These are phyloP conservation scores for Benthosema pterotum DNA, from an alignment of 2,797 vertebrate genomes.

Conservation along the genomic window DNA sequence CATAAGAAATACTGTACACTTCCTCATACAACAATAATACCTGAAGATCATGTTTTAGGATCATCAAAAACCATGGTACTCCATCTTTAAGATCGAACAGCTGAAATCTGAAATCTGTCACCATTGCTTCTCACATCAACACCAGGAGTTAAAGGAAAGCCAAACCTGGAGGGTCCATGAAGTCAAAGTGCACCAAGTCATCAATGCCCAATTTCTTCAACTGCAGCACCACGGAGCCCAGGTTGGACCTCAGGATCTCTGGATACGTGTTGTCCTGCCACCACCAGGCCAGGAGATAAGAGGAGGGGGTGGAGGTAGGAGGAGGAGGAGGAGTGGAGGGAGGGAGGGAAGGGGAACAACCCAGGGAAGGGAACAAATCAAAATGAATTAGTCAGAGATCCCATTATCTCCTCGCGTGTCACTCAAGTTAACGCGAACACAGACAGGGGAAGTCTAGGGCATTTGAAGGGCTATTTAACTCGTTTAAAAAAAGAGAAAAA, in stretches of 20 bases:
- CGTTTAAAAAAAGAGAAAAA: slow-evolving; percentile 66
- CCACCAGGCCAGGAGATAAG: background rate
- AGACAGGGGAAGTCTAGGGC: slow-evolving; percentile 35
- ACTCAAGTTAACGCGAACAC: slow-evolving; percentile 61
- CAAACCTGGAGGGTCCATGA: slow-evolving; percentile 99
- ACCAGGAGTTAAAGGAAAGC: slow-evolving; percentile 7
- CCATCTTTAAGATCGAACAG: too few relatives aligned
- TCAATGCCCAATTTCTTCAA: slow-evolving; percentile 99
- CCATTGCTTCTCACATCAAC: too few relatives aligned
- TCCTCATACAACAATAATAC: too few relatives aligned
- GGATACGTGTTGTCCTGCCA: slow-evolving; percentile 98
- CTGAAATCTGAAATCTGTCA: too few relatives aligned
- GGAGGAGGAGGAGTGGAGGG: slow-evolving; percentile 3
- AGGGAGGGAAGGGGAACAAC: slow-evolving; percentile 23
- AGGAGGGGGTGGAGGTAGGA: background rate
- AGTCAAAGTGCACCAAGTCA: slow-evolving; percentile 99
- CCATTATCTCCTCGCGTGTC: slow-evolving; percentile 59
- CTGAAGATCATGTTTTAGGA: too few relatives aligned
- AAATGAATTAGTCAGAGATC: slow-evolving; percentile 61
- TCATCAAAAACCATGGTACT: too few relatives aligned
- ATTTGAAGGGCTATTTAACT: slow-evolving; percentile 72
- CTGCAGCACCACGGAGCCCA: slow-evolving; percentile 97
- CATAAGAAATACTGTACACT: too few relatives aligned
- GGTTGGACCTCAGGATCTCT: slow-evolving; percentile 96
- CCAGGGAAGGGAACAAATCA: slow-evolving; percentile 36